phyloP scores from a whole-genome alignment of 2,797 vertebrate species.

The Parauchenoglanis punctatus region DNA sequence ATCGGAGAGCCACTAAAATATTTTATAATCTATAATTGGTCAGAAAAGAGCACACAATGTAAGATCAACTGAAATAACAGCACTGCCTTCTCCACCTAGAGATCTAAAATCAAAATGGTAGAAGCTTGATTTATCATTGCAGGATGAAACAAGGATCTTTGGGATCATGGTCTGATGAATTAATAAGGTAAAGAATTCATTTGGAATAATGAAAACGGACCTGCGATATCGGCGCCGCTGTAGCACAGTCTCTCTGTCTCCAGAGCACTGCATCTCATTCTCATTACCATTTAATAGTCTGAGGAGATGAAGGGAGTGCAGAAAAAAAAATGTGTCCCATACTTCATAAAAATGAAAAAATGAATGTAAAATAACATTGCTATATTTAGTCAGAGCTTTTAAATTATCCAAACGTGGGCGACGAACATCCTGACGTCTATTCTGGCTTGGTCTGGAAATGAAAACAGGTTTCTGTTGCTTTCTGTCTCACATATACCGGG shows the following conservation, averaged over 20 bases:
- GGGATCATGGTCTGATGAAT: not conserved
- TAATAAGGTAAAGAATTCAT: conserved; percentile 14
- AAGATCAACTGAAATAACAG: not conserved
- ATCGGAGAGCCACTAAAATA: not conserved
- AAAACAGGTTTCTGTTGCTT: not conserved
- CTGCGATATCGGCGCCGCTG: not conserved
- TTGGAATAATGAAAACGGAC: conserved; percentile 4
- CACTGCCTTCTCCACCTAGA: not conserved
- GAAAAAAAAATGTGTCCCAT: not conserved
- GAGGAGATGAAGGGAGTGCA: conserved; percentile 28
- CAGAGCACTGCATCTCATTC: conserved; percentile 7
- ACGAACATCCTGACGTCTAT: not conserved
- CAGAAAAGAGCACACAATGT: not conserved
- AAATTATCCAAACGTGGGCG: not conserved
- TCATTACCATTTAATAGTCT: conserved; percentile 49
- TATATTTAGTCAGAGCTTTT: conserved; percentile 35
- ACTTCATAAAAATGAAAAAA: not conserved
- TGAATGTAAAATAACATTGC: not conserved
- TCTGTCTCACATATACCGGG: not conserved
- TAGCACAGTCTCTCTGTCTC: not conserved
- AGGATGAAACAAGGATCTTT: not conserved
- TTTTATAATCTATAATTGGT: not conserved
- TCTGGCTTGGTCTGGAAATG: not conserved
- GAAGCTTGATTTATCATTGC: not conserved
- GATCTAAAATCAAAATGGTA: not conserved